Evolutionary conservation across 2,797 vertebrate genomes (phyloP), one percentile per base, ranked within the genome.

Genomic region (Dendrocincla tyrannina): DNA sequence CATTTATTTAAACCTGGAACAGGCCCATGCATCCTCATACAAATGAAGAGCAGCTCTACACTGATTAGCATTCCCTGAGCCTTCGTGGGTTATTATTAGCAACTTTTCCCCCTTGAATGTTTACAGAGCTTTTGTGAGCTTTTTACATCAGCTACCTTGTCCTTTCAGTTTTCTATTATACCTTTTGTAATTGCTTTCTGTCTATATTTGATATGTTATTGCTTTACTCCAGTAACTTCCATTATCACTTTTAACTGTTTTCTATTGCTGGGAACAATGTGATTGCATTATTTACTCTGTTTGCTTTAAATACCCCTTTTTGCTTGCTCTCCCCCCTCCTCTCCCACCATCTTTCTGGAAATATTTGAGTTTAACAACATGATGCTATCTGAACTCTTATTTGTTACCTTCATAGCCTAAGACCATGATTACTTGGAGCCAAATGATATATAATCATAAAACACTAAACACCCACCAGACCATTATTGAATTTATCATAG

Each of bases 161-260:
- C 74, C 93, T 88, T 90, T 89, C 93, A 81, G 37, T 90, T 95
- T 90, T 90, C 91, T 95, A 49, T 95, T 94, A 82, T 70, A 93
- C 83, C 85, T 95, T 94, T 87, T 84, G 69, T 95, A 93, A 95
- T 95, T 94, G 69, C 91, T 90, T 95, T 92, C 89, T 93, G 79
- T 84, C 87, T 90, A 5, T 85, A n/a, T 83, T 81, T 86, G 82
- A 76, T 92, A 44, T 49, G 55, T 93, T 72, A 35, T 63, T 94
- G 76, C 85, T 94, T 94, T 94, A 94, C 76, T 92, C 74, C 78
- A 88, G 79, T 89, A 88, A 88, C 85, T 94, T 92, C 55, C 39
- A 83, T 95, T 89, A 85, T 88, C 81, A 72, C 39, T 89, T 89
- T 72, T 41, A 92, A 86, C 75, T 73, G 49, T 68, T 92, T 50